These are phyloP conservation scores for Popillia japonica DNA, from an alignment of 1,140 invertebrate species.

Conservation along the genomic window DNA sequence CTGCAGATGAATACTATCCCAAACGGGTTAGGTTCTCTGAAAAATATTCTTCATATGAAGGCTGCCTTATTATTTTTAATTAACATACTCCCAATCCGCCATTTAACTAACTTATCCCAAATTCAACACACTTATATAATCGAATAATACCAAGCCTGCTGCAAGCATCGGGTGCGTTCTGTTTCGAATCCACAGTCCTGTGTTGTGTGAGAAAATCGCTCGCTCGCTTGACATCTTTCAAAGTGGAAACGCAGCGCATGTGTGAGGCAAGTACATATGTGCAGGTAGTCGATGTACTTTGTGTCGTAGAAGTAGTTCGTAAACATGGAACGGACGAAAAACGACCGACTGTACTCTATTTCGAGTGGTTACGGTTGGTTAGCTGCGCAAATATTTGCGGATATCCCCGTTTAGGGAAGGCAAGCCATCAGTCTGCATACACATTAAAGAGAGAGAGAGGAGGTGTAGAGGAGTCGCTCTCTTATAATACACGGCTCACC, in stretches of 20 bases:
- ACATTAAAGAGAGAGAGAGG: too few relatives aligned
- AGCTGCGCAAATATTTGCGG: slow-evolving; percentile 48
- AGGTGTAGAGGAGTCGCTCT: too few relatives aligned
- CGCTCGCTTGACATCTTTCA: slow-evolving; percentile 47
- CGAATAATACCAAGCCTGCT: slow-evolving; percentile 35
- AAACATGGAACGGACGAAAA: slow-evolving; percentile 37
- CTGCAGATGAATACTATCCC: too few relatives aligned
- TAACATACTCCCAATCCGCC: too few relatives aligned
- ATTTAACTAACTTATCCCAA: too few relatives aligned
- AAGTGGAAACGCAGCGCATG: slow-evolving; percentile 38
- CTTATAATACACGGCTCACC: too few relatives aligned
- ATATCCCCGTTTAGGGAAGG: not conserved
- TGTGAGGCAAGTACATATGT: not conserved
- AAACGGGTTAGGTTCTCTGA: too few relatives aligned
- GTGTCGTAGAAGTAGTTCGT: slow-evolving; percentile 35
- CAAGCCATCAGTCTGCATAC: too few relatives aligned
- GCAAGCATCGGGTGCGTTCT: slow-evolving; percentile 42
- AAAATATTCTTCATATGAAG: too few relatives aligned
- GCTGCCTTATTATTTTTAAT: too few relatives aligned
- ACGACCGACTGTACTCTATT: slow-evolving; percentile 20
- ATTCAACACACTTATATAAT: too few relatives aligned
- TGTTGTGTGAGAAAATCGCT: slow-evolving; percentile 47
- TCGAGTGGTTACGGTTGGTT: slow-evolving; percentile 47
- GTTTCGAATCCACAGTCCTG: not conserved
- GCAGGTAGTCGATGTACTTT: too few relatives aligned